A percentile compares a stretch with the other conserved stretches of the same genome.
phyloP scores from a whole-genome alignment of 1,140 invertebrate species.

The Lasioglossum albipes region DNA sequence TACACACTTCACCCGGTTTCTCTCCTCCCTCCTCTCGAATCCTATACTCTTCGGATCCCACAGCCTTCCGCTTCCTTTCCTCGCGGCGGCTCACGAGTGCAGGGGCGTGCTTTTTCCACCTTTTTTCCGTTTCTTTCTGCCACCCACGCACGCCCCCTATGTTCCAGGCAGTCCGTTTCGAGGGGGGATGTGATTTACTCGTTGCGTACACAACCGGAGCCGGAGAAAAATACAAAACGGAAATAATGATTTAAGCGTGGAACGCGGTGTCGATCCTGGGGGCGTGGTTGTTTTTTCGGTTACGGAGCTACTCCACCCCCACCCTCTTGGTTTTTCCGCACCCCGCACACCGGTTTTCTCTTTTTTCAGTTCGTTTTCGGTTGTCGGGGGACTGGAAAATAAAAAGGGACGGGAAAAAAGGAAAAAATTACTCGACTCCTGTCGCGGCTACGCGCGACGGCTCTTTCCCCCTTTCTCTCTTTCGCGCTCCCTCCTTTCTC shows the following conservation, averaged over 20 bases:
- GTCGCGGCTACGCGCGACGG: neutral
- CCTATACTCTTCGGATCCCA: neutral
- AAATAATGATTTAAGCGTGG: constrained; percentile 24
- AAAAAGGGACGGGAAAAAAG: neutral
- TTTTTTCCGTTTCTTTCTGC: neutral
- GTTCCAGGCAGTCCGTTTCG: constrained; percentile 3
- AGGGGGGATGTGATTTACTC: constrained; percentile 18
- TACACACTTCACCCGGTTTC: neutral
- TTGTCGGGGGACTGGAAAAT: neutral
- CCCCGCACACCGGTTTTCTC: neutral
- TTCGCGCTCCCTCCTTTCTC: too few species aligned
- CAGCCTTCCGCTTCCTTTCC: constrained; percentile 8
- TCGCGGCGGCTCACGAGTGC: neutral
- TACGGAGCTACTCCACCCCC: neutral
- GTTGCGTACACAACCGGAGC: neutral
- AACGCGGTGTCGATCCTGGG: neutral
- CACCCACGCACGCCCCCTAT: neutral
- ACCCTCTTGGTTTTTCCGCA: too few species aligned
- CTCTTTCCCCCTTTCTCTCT: neutral
- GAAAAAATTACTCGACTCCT: neutral
- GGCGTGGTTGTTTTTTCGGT: constrained; percentile 15
- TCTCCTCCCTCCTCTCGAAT: neutral
- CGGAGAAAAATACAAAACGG: neutral
- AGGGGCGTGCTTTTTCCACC: neutral
- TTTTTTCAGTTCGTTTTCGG: neutral